Evolutionary conservation across 2,113 vertebrate species (phyloP), one percentile per base, ranked within the genome.

Genomic region (Mormyrus lacerda): DNA sequence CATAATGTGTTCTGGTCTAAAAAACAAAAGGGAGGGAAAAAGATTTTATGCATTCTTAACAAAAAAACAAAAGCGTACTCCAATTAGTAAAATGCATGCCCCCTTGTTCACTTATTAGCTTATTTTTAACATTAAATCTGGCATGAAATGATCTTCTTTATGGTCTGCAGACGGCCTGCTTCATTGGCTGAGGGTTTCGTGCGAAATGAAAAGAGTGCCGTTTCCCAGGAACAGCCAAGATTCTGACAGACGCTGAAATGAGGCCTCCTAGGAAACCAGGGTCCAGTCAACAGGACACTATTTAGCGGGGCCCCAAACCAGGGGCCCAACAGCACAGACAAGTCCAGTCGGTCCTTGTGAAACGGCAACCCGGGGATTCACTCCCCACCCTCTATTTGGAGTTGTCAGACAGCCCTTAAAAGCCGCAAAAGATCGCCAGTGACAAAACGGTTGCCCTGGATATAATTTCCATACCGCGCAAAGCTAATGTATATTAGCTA

Each of bases 171-270:
- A 84, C 92, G 93, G 94, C 94, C 92, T 50, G 91, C 94, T 94
- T 95, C 95, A 94, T 95, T 96, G 95, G 95, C 95, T 94, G 92
- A 94, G 92, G 92, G 90, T 94, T 95, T 95, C 93, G 93, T 94
- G 94, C 93, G 91, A 96, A 95, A 96, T 94, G 92, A 93, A 88
- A 90, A 94, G 93, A 95, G 92, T 90, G 91, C 93, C 91, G 90
- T 93, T 90, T 87, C 91, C 87, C 90, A 93, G 88, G 88, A 89
- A 19, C 89, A 93, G 95, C 94, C 94, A 96, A 95, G 93, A 91
- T 93, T 88, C 92, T 94, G 94, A 95, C 94, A 94, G 93, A 94
- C 90, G 61, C 61, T 92, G 90, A 94, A 94, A 94, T 90, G 61
- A 91, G 92, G 89, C 90, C 94, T 92, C 91, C 90, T 89, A 93